Percentiles rank a stretch among this genome's conserved stretches.
Evolutionary conservation across 2,797 vertebrate genomes (phyloP).

Genomic region (Intellagama lesueurii): DNA sequence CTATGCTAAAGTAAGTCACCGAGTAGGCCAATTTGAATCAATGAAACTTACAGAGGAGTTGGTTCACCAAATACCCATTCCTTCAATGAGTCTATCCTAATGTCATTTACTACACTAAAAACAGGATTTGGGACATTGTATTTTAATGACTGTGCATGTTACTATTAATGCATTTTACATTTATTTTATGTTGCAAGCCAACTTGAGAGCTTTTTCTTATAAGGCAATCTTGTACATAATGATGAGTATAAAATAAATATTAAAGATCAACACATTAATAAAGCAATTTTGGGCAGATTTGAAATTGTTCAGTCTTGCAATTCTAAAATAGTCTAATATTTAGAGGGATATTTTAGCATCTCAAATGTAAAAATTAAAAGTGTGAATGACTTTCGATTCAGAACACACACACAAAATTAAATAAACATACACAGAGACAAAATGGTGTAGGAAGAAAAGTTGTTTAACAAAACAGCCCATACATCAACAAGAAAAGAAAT

Average conservation of each 20-base stretch:
- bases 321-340: neutral
- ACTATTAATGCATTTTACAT: neutral
- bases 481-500: conserved; percentile 70
- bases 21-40: too few relatives aligned
- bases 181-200: neutral
- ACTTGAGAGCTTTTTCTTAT: neutral
- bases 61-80: too few relatives aligned
- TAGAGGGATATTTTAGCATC: conserved; percentile 38
- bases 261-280: conserved; percentile 51
- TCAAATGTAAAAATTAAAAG: conserved; percentile 50
- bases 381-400: conserved; percentile 32
- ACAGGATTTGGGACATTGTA: neutral
- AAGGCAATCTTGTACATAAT: neutral
- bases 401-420: conserved; percentile 57
- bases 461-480: conserved; percentile 72
- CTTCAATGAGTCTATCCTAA: too few relatives aligned
- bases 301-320: conserved; percentile 36
- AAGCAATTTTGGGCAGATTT: conserved; percentile 48
- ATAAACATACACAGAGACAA: conserved; percentile 43
- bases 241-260: neutral
- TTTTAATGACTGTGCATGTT: neutral
- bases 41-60: too few relatives aligned
- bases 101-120: too few relatives aligned
- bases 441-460: conserved; percentile 66
- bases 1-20: too few relatives aligned